These are phyloP conservation scores for Temnothorax rugatulus DNA, from an alignment of 2,888 invertebrate species.

Conservation along the genomic window DNA sequence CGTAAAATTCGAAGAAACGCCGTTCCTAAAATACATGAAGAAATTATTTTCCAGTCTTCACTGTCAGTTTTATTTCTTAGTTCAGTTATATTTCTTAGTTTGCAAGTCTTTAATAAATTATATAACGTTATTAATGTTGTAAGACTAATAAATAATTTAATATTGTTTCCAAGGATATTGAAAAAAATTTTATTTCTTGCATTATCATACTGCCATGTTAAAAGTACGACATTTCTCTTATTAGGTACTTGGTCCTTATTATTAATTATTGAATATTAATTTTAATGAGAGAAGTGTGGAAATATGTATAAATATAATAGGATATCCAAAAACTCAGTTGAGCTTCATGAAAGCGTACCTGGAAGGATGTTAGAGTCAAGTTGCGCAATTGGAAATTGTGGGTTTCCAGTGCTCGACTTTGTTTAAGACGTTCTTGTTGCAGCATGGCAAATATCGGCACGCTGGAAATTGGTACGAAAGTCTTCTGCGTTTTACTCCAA, in stretches of 20 bases:
- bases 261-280: neutral
- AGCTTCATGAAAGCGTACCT: conserved; percentile 59
- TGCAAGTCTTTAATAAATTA: too few species aligned
- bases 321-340: neutral
- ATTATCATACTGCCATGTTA: neutral
- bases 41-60: neutral
- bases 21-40: conserved; percentile 42
- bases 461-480: conserved; percentile 64
- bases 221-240: neutral
- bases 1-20: conserved; percentile 35
- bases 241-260: neutral
- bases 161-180: neutral
- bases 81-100: neutral
- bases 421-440: conserved; percentile 28
- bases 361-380: conserved; percentile 62
- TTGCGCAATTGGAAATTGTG: conserved; percentile 62
- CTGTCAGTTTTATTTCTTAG: neutral
- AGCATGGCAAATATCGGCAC: conserved; percentile 31
- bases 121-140: too few species aligned
- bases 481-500: conserved; percentile 54
- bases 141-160: neutral
- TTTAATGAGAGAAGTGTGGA: neutral
- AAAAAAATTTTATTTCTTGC: neutral
- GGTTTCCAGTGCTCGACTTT: conserved; percentile 52
- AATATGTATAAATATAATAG: too few species aligned